Evolutionary conservation across 2,113 vertebrate species (phyloP).

Genomic region (Corydoras sp.): DNA sequence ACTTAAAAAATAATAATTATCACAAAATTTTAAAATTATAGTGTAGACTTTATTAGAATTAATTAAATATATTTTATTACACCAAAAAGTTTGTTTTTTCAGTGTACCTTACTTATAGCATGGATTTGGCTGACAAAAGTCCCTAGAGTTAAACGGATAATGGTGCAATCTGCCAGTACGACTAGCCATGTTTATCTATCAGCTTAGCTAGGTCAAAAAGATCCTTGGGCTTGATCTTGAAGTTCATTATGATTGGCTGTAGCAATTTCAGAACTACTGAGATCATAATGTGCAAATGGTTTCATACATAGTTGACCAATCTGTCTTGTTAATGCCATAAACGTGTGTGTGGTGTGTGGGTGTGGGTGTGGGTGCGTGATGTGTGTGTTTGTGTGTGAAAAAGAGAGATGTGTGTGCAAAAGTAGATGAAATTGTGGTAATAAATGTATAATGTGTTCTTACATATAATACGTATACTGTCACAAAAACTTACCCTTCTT

Average conservation of each 20-base stretch:
- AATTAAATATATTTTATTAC: no score
- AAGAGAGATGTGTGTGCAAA: constrained; percentile 4
- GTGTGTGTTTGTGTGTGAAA: no score
- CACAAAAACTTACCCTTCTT: constrained; percentile 1
- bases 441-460: constrained; percentile 1
- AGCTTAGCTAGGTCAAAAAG: constrained; percentile 38
- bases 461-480: neutral
- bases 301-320: constrained; percentile 35
- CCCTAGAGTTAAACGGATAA: constrained; percentile 30
- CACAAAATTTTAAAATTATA: no score
- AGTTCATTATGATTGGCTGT: constrained; percentile 39
- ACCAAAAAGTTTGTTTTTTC: no score
- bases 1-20: no score
- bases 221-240: constrained; percentile 32
- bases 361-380: neutral
- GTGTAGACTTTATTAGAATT: no score
- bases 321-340: constrained; percentile 20
- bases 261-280: constrained; percentile 18
- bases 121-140: constrained; percentile 15
- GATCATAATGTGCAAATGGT: constrained; percentile 32
- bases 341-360: constrained; percentile 29
- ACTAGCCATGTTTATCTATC: constrained; percentile 30
- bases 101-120: constrained; percentile 15
- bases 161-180: constrained; percentile 37
- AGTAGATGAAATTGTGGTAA: constrained; percentile 9